phyloP scores from a whole-genome alignment of 1,140 invertebrate genomes.

The Trypoxylus dichotomus region DNA sequence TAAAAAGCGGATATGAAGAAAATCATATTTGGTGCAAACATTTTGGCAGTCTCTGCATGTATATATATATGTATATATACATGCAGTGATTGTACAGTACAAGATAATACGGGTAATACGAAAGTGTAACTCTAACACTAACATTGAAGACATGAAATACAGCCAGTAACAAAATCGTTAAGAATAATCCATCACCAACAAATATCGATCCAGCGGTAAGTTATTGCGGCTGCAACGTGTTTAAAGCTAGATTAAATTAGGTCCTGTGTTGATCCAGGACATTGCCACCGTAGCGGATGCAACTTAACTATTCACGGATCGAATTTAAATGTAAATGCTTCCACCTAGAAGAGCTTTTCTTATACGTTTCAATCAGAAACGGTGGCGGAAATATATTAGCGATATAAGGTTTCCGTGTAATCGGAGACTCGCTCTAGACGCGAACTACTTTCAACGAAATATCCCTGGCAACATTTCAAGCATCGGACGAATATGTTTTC shows the following conservation, averaged over 20 bases:
- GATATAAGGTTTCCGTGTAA: not conserved
- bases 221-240: not conserved
- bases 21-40: too few species aligned
- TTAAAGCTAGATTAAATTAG: not conserved
- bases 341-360: not conserved
- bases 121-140: too few species aligned
- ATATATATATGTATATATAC: too few species aligned
- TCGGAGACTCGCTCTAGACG: not conserved
- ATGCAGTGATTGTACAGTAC: too few species aligned
- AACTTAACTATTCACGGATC: not conserved
- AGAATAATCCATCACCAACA: too few species aligned
- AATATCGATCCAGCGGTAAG: too few species aligned
- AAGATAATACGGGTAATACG: too few species aligned
- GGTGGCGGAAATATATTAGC: not conserved
- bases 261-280: not conserved
- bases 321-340: conserved; percentile 22
- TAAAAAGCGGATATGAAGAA: too few species aligned
- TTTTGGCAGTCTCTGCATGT: too few species aligned
- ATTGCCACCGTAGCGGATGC: not conserved
- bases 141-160: too few species aligned
- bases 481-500: not conserved
- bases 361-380: not conserved
- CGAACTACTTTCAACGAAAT: not conserved
- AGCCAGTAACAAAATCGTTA: too few species aligned
- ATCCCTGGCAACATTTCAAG: not conserved